Percentiles rank a stretch among this genome's conserved stretches.
These are phyloP conservation scores for Gibbula magus DNA, from an alignment of 2,888 invertebrate genomes.

Conservation along the genomic window DNA sequence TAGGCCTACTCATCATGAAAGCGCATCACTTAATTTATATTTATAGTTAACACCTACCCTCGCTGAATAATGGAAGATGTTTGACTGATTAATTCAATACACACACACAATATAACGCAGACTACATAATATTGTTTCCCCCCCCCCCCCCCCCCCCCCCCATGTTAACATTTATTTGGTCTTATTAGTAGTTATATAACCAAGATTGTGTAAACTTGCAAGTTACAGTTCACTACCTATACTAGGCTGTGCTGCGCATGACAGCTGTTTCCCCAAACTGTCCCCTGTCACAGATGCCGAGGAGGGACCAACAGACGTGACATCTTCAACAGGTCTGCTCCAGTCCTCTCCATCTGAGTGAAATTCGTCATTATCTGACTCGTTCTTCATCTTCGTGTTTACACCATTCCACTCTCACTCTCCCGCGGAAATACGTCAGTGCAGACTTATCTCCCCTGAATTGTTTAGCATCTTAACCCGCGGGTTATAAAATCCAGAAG, in stretches of 20 bases:
- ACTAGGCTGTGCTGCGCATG: not conserved
- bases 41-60: too few relatives aligned
- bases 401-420: not conserved
- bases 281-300: not conserved
- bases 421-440: not conserved
- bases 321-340: conserved; percentile 17
- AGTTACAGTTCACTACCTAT: not conserved
- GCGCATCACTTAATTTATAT: too few relatives aligned
- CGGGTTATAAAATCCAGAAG: too few relatives aligned
- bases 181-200: too few relatives aligned
- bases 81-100: too few relatives aligned
- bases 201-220: not conserved
- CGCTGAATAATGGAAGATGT: too few relatives aligned
- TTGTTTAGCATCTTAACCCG: too few relatives aligned
- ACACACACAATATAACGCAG: too few relatives aligned
- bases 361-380: not conserved
- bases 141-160: too few relatives aligned
- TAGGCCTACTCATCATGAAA: not conserved
- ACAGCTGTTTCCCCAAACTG: not conserved
- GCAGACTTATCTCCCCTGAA: not conserved
- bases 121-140: too few relatives aligned
- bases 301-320: not conserved
- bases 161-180: too few relatives aligned
- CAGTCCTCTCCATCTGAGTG: conserved; percentile 8
- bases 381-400: not conserved